Conservation (phyloP, 2,113 vertebrate species). For the Hydrolagus affinis region DNA sequence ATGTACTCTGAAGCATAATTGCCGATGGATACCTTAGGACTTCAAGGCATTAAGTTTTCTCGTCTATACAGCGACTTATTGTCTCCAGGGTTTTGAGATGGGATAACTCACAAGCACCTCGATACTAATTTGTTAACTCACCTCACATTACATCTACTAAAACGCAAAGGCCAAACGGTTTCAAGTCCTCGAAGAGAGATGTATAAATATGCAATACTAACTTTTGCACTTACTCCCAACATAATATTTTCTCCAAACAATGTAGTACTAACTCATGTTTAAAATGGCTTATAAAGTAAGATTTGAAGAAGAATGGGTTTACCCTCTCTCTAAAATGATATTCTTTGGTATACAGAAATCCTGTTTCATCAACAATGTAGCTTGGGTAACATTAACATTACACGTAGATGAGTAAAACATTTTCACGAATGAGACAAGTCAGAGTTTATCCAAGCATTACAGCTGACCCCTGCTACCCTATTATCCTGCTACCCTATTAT, state of each 20-base stretch:
- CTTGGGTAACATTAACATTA: neutral
- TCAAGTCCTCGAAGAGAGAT: neutral
- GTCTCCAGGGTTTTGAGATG: too few relatives aligned
- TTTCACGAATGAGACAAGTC: too few relatives aligned
- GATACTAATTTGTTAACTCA: neutral
- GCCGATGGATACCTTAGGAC: neutral
- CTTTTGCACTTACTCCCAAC: neutral
- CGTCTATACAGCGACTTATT: too few relatives aligned
- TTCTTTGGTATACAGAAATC: neutral
- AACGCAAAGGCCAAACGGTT: neutral
- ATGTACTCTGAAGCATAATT: conserved; percentile 22
- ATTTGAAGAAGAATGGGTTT: neutral
- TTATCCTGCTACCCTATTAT: too few relatives aligned
- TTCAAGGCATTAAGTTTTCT: too few relatives aligned
- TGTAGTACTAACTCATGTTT: neutral
- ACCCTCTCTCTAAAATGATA: neutral
- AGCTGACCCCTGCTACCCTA: too few relatives aligned
- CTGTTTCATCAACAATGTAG: too few relatives aligned
- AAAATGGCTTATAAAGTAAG: neutral
- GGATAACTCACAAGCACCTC: too few relatives aligned
- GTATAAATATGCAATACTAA: neutral
- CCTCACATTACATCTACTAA: neutral
- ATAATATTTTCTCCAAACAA: neutral
- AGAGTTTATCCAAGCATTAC: too few relatives aligned
- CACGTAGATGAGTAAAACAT: neutral